Evolutionary conservation across 2,797 vertebrate species (phyloP), one percentile per base, ranked within the genome.

Genomic region (Pseudochromis fuscus): DNA sequence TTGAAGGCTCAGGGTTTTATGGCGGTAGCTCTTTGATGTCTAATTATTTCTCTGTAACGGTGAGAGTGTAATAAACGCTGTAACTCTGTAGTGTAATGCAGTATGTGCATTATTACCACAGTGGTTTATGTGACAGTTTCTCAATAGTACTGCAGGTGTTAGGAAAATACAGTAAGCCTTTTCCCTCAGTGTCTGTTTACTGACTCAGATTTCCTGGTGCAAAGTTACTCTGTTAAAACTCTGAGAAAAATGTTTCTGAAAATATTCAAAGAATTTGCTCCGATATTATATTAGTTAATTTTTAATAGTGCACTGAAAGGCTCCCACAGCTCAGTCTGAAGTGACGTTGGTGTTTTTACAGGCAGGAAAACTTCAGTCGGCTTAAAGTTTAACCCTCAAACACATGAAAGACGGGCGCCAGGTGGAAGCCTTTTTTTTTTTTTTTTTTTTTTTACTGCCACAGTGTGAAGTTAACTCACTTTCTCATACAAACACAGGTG

Each of bases 401-500:
- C 19, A 31, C 42, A 18, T 27, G 51, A 72, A 46, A 31, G 58
- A 75, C 49, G 24, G 11, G 30, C 33, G 28, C 56, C 81, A 85
- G 79, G 75, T 82, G 84, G 64, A 12, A 59, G 30, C 31, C 37
- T 13, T 70, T n/a, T 5, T 31, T 4, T 31, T 5, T 31, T 31
- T 9, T 31, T n/a, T n/a, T 31, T 31, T 5, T 31, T 31, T 42
- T 60, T 85, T 68, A 68, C 74, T 48, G 42, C 53, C 50, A 13
- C 8, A 33, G 58, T 48, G 52, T 67, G 53, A 77, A 60, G 28
- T 64, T 1, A 23, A 67, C 45, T 72, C 72, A 78, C 77, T 80
- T 67, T 84, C 58, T 69, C 71, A 60, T 53, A 23, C 2, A 11
- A 59, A 65, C 63, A 69, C 73, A 85, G 67, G 51, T 16, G 15